Evolutionary conservation across 64 coral and sea anemone species (phyloP), one percentile per base, ranked within the genome.

Genomic region (Actinia equina): DNA sequence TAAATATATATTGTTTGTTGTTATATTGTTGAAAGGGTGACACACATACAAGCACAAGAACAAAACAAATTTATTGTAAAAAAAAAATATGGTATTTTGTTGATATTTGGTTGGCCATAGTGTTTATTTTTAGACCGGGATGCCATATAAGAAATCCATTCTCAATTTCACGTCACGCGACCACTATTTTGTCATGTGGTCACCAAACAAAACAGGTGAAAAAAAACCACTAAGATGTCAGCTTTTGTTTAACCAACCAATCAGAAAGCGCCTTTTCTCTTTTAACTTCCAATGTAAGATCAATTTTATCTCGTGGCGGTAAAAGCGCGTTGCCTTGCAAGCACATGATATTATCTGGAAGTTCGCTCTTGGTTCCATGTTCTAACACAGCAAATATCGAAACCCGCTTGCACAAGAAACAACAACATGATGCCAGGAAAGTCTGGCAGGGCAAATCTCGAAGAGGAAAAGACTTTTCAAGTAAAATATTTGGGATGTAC

Each of bases 401-500:
- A 65, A 25, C 12, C 69, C 69, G n/a, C 22, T 25, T 74, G 3
- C 10, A 30, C 26, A 26, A 74, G 20, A n/a, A n/a, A 4, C 7
- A 71, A 23, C 82, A 52, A 12, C 2, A 92, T 92, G 90, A 69
- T 92, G 14, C 83, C 77, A 3, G 85, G 77, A n/a, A 92, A 92
- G 61, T 60, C 52, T 51, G 84, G 90, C 1, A 92, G 84, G 22
- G 84, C 74, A 16, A 83, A 92, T 92, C 70, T 92, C 42, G 62
- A 82, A 45, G 43, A 52, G 19, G 84, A 77, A 17, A 78, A 77
- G 12, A 86, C 71, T 65, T 96, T 96, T 55, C 94, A 96, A 84
- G 94, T 91, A 20, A 92, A 92, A 63, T 96, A 96, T 74, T 69
- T 96, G 26, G 94, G 94, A 6, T 87, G 79, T 62, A 87, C 71